phyloP scores from a whole-genome alignment of 1,140 invertebrate species.

The Camponotus pennsylvanicus region DNA sequence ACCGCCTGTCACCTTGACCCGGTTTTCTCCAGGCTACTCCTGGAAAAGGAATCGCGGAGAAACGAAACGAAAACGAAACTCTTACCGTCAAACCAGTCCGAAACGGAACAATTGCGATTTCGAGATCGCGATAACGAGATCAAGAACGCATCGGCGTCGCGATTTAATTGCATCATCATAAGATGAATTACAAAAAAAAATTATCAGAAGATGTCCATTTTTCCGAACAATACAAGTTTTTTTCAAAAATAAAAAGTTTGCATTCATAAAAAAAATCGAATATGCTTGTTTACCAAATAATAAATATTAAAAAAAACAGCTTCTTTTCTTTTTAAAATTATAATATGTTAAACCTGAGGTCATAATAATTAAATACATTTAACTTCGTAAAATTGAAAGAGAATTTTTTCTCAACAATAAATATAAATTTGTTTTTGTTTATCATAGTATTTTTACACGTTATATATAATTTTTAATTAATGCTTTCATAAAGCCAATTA shows the following conservation, averaged over 20 bases:
- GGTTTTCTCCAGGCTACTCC: constrained; percentile 48
- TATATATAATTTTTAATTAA: not conserved
- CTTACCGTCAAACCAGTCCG: not conserved
- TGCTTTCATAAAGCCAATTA: constrained; percentile 16
- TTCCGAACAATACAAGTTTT: not conserved
- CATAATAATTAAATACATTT: not conserved
- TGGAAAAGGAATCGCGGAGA: constrained; percentile 61
- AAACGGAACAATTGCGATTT: constrained; percentile 62
- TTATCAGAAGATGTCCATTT: not conserved
- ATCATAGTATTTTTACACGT: not conserved
- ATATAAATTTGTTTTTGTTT: not conserved
- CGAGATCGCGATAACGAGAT: constrained; percentile 49
- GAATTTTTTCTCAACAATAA: not conserved
- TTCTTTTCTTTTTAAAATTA: not conserved
- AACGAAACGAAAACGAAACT: constrained; percentile 26
- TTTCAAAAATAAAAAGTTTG: not conserved
- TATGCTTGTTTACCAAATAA: not conserved
- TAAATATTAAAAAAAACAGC: not conserved
- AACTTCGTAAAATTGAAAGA: constrained; percentile 1
- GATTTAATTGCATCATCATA: constrained; percentile 29
- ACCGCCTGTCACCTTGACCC: constrained; percentile 69
- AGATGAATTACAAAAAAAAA: not conserved
- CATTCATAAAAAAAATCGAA: constrained; percentile 4
- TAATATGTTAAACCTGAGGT: not conserved
- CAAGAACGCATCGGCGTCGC: constrained; percentile 5